Percentiles rank a stretch among this genome's conserved stretches.
Evolutionary conservation across 2,113 vertebrate genomes (phyloP).

Genomic region (Suncus etruscus): DNA sequence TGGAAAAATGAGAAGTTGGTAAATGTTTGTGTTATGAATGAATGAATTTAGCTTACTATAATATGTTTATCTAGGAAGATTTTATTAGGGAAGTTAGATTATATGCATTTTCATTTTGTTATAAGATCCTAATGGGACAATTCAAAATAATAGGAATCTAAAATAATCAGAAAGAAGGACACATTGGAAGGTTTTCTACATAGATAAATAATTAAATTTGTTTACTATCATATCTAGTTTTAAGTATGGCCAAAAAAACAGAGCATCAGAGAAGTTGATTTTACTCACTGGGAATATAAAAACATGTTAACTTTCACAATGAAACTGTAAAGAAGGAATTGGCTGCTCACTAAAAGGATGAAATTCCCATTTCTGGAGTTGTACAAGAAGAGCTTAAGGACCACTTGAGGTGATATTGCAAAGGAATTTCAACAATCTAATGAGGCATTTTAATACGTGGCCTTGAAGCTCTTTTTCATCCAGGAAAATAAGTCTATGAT

Average conservation of each 20-base stretch:
- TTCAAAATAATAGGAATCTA: neutral
- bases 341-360: neutral
- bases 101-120: neutral
- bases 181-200: neutral
- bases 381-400: neutral
- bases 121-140: constrained; percentile 8
- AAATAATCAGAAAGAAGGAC: neutral
- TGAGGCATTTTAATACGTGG: neutral
- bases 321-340: neutral
- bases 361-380: neutral
- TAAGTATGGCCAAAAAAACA: constrained; percentile 26
- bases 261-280: constrained; percentile 18
- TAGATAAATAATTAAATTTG: constrained; percentile 22
- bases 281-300: neutral
- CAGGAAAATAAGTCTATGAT: neutral
- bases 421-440: neutral
- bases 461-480: constrained; percentile 19
- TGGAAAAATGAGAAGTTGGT: neutral
- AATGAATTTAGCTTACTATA: constrained; percentile 3
- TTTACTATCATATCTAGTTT: constrained; percentile 13
- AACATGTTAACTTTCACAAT: constrained; percentile 17
- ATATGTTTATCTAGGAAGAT: neutral
- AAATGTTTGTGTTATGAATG: neutral
- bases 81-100: too few species aligned
- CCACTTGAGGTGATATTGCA: neutral